phyloP scores from a whole-genome alignment of 1,140 invertebrate species.

The Apocrypta bakeri region DNA sequence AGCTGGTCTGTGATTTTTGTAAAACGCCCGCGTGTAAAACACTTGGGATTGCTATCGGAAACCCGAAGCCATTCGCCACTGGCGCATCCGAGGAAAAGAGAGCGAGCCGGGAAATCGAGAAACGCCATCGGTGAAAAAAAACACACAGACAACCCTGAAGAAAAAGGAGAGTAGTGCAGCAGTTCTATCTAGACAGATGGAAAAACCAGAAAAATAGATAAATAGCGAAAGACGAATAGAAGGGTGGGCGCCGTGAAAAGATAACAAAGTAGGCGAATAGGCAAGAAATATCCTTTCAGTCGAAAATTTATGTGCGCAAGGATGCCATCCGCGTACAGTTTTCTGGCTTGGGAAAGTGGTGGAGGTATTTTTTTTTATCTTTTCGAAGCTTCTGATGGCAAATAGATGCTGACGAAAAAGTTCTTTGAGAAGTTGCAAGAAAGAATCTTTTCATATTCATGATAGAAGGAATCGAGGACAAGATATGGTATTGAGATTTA shows the following conservation, averaged over 20 bases:
- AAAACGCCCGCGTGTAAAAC: constrained; percentile 22
- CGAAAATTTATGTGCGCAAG: constrained; percentile 44
- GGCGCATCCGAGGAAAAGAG: constrained; percentile 42
- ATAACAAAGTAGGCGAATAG: constrained; percentile 39
- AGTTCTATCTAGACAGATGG: constrained; percentile 13
- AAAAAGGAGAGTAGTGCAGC: not conserved
- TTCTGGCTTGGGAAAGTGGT: not conserved
- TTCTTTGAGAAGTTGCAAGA: not conserved
- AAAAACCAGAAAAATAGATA: constrained; percentile 47
- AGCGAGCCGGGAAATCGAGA: not conserved
- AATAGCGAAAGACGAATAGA: constrained; percentile 29
- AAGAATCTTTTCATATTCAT: not conserved
- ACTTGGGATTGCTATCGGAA: constrained; percentile 26
- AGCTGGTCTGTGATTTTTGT: constrained; percentile 17
- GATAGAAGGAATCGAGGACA: not conserved
- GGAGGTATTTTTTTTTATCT: not conserved
- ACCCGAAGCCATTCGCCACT: constrained; percentile 1
- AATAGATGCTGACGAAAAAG: not conserved
- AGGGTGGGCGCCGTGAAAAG: not conserved
- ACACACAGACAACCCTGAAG: constrained; percentile 27
- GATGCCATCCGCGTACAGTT: not conserved
- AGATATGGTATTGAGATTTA: not conserved
- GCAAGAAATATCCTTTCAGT: constrained; percentile 43
- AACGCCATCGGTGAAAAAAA: not conserved
- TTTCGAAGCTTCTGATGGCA: constrained; percentile 18